These are phyloP conservation scores for Rhysida immarginata DNA, from an alignment of 1,140 invertebrate genomes.

Conservation along the genomic window DNA sequence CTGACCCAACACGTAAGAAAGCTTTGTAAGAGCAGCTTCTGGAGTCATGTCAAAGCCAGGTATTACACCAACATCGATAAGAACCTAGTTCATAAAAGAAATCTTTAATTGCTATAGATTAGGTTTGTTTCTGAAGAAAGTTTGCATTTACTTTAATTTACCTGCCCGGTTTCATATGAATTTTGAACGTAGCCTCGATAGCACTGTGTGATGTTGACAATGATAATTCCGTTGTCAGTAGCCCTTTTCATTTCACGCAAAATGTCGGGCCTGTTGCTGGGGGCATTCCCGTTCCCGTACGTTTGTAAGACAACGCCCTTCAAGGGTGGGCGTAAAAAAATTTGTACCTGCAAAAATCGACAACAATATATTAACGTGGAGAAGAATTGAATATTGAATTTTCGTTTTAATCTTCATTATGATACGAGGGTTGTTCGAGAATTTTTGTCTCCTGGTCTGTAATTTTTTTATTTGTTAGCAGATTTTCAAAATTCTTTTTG, in stretches of 20 bases:
- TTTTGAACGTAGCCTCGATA: slow-evolving; percentile 48
- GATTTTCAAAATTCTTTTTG: too few species aligned
- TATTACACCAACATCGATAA: slow-evolving; percentile 61
- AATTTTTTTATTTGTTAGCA: too few species aligned
- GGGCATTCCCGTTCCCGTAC: slow-evolving; percentile 86
- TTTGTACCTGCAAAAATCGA: slow-evolving; percentile 40
- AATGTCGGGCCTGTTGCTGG: slow-evolving; percentile 65
- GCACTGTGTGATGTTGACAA: slow-evolving; percentile 90
- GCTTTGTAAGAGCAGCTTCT: slow-evolving; percentile 82
- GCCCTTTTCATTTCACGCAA: slow-evolving; percentile 56
- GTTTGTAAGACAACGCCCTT: slow-evolving; percentile 80
- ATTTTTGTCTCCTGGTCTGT: too few species aligned
- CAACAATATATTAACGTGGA: slow-evolving; percentile 9
- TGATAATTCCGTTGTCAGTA: slow-evolving; percentile 59
- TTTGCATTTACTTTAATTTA: too few species aligned
- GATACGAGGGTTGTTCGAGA: too few species aligned
- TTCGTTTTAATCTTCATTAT: too few species aligned
- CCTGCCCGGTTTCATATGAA: slow-evolving; percentile 68
- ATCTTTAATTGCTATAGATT: too few species aligned
- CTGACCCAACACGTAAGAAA: slow-evolving; percentile 79
- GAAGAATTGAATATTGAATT: neutral
- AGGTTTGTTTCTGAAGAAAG: too few species aligned
- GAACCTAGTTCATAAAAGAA: too few species aligned
- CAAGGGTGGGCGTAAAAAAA: slow-evolving; percentile 68
- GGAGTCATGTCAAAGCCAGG: slow-evolving; percentile 89